Base-by-base conservation (phyloP, 2,113 vertebrate genomes). In the Pseudorhombus dupliciocellatus region DNA sequence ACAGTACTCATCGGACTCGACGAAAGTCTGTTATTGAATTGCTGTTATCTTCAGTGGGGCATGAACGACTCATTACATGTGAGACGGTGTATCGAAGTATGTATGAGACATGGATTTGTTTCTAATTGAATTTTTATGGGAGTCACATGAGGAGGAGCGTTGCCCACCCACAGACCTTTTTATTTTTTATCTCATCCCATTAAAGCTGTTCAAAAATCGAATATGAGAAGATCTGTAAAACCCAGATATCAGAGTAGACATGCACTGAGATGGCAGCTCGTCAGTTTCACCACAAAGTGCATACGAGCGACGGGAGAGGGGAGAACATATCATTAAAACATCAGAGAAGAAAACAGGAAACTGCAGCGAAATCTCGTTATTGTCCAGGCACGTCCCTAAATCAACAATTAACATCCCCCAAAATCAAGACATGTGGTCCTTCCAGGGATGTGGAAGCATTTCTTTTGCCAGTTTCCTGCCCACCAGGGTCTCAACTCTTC, bases 351-450 rank as follows among this genome's bases (percentile, higher is more conserved):
- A 40, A 75, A 61, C 18, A 18, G 2, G 9, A 34, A 20, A 63
- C 16, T 16, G 11, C 42, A 25, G 24, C 31, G 18, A 51, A 68
- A 31, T 37, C 11, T 16, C 20, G 7, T 18, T 24, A 24, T 60
- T 48, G 26, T 55, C 7, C 52, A 42, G 46, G 24, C 24, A 56
- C 34, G 30, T 44, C 42, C 21, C 34, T 37, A 50, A 53, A 34
- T 37, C 62, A 52, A 55, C 66, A 70, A 73, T 84, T 68, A 42
- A 77, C 55, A 54, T 34, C 40, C 14, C 15, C 16, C 11, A 7
- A 28, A 77, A 87, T 77, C 40, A 66, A 74, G 80, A 88, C 89
- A 91, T 90, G 85, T 89, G 70, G 58, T 67, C 62, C 85, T 86
- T 79, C 69, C 80, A 82, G 90, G 88, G 86, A 87, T 73, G 82